Conservation (phyloP, 2,797 vertebrate species). For the Microcaecilia unicolor region DNA sequence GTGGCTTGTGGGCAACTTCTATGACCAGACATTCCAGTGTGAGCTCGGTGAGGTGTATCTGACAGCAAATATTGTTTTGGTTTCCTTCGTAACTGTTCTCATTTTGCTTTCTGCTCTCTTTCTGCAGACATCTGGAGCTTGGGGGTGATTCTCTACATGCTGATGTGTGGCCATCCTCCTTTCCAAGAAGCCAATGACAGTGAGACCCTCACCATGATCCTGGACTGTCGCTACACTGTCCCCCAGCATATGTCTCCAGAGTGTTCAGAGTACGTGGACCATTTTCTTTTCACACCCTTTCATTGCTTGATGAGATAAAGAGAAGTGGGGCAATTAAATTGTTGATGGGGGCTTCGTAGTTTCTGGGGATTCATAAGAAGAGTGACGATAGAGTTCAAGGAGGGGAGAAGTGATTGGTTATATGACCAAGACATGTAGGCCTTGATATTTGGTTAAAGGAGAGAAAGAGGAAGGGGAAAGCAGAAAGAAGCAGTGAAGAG, state of each 20-base stretch:
- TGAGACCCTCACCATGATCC: slow-evolving; percentile 85
- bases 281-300: too few species aligned
- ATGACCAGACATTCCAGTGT: too few species aligned
- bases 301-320: fast-evolving
- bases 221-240: slow-evolving; percentile 81
- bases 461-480: too few species aligned
- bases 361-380: too few species aligned
- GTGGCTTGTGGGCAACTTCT: too few species aligned
- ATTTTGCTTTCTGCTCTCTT: neutral
- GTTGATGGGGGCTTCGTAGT: too few species aligned
- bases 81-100: neutral
- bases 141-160: slow-evolving; percentile 81
- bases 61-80: neutral
- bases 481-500: too few species aligned
- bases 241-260: slow-evolving; percentile 60
- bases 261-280: slow-evolving; percentile 71
- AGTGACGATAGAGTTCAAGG: too few species aligned
- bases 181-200: slow-evolving; percentile 86
- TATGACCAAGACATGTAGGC: too few species aligned
- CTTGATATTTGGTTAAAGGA: too few species aligned
- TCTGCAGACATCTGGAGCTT: slow-evolving; percentile 77
- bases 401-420: too few species aligned
- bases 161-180: slow-evolving; percentile 77
- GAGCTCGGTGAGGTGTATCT: neutral
- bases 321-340: too few species aligned